phyloP scores from a whole-genome alignment of 2,888 invertebrate genomes.

The Cylindroiulus punctatus region DNA sequence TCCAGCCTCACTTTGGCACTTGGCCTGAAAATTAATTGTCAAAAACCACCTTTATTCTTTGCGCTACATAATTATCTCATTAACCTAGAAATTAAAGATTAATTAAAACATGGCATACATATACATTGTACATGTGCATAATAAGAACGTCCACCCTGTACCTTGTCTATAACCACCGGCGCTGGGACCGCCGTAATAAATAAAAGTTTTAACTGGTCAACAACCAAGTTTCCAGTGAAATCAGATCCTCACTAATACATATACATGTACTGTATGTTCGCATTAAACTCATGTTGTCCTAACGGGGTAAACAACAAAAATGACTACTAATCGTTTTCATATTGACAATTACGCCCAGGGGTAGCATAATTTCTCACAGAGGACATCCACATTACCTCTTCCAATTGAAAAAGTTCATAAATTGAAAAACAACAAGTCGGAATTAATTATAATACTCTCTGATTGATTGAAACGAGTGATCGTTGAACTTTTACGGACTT shows the following conservation, averaged over 20 bases:
- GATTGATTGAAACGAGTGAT: not conserved
- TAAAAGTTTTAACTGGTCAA: not conserved
- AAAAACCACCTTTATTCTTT: too few relatives aligned
- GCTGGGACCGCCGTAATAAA: too few relatives aligned
- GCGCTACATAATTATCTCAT: too few relatives aligned
- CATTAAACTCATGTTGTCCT: not conserved
- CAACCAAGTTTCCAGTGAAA: not conserved
- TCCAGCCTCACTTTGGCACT: too few relatives aligned
- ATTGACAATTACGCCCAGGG: not conserved
- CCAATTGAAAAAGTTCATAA: not conserved
- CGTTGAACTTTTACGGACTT: not conserved
- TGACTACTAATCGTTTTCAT: not conserved
- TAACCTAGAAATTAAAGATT: too few relatives aligned
- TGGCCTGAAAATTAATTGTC: too few relatives aligned
- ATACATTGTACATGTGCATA: too few relatives aligned
- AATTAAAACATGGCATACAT: too few relatives aligned
- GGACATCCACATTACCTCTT: not conserved
- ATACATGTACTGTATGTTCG: not conserved
- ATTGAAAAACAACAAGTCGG: not conserved
- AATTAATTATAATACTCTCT: not conserved
- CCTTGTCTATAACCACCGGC: too few relatives aligned
- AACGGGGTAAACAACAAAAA: not conserved
- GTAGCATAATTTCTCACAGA: not conserved
- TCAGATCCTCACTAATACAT: not conserved
- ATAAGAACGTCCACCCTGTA: too few relatives aligned